Base-by-base conservation (phyloP, 2,113 vertebrate genomes). In the Sturnus vulgaris region DNA sequence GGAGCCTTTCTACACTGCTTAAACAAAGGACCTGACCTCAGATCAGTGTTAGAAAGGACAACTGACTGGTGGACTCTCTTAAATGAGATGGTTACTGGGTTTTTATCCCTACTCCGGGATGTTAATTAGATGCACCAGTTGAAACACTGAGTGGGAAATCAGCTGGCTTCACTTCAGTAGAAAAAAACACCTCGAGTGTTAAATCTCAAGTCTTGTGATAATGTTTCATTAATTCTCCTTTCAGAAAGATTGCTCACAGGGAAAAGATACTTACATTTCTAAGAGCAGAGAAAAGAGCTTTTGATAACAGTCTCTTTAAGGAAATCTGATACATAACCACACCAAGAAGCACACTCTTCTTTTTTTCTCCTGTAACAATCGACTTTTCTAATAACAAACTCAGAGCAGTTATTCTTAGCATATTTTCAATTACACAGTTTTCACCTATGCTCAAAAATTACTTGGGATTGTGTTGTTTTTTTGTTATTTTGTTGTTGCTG, bases 211-310 rank as follows among this genome's bases (percentile, higher is more conserved):
- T 71, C 90, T 94, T 83, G 39, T 66, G 91, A 73, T 72, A 88
- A 90, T 1, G 7, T 93, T 93, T 95, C 90, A 96, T 81, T 92
- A 91, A 83, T 56, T 96, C 78, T 82, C 61, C 57, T 87, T 87
- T 90, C 85, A 87, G 64, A 75, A 92, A 50, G 64, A 78, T 15
- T 80, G 90, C 60, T 96, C 64, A 66, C 28, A 86, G 64, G 68
- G 63, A 93, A 91, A 86, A 77, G 75, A 94, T 39, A 92, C 66
- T 64, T 57, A 35, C 4, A 85, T 64, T 89, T 90, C 31, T 56
- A 57, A 42, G 53, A 89, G 64, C 42, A 88, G 12, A 65, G 78
- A 71, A 86, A 61, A 86, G 40, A 63, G 47, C 44, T 90, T 93
- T 86, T 90, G 71, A 9, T 66, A 88, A 55, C 21, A 65, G 63